Evolutionary conservation across 2,797 vertebrate genomes (phyloP).

Genomic region (Bovichtus diacanthus): DNA sequence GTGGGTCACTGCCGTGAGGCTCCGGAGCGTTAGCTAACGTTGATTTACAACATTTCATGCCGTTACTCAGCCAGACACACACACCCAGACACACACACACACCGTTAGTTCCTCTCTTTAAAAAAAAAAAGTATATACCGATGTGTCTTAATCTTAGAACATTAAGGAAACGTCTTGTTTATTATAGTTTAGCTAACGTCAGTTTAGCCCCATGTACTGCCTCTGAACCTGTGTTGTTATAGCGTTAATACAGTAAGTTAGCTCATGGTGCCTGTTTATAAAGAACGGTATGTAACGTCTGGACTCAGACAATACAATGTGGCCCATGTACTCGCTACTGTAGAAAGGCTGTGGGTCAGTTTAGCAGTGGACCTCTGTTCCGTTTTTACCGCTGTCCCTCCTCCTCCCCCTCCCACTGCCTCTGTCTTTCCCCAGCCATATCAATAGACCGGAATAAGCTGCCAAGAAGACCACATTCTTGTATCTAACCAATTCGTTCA

Average conservation of each 20-base stretch:
- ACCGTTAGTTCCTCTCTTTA: background rate
- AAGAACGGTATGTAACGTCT: background rate
- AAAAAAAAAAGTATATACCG: rapidly evolving
- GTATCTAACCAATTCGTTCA: constrained; percentile 65
- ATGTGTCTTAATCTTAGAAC: rapidly evolving
- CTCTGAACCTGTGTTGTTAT: background rate
- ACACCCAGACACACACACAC: too few species aligned
- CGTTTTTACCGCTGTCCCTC: constrained; percentile 8
- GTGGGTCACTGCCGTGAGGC: constrained; percentile 2
- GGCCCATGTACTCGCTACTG: background rate
- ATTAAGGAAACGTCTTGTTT: background rate
- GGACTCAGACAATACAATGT: too few species aligned
- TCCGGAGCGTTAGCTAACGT: constrained; percentile 13
- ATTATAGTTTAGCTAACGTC: background rate
- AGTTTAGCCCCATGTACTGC: background rate
- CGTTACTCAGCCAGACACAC: background rate
- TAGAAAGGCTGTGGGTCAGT: constrained; percentile 26
- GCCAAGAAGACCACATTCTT: constrained; percentile 69
- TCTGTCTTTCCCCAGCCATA: constrained; percentile 52
- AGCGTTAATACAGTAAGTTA: background rate
- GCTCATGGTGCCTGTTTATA: background rate
- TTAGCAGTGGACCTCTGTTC: background rate
- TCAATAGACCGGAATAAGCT: constrained; percentile 65
- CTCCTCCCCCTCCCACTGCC: background rate
- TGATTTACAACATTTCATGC: background rate